These are phyloP conservation scores for Hyles vespertilio DNA, from an alignment of 1,140 invertebrate genomes.

Conservation along the genomic window DNA sequence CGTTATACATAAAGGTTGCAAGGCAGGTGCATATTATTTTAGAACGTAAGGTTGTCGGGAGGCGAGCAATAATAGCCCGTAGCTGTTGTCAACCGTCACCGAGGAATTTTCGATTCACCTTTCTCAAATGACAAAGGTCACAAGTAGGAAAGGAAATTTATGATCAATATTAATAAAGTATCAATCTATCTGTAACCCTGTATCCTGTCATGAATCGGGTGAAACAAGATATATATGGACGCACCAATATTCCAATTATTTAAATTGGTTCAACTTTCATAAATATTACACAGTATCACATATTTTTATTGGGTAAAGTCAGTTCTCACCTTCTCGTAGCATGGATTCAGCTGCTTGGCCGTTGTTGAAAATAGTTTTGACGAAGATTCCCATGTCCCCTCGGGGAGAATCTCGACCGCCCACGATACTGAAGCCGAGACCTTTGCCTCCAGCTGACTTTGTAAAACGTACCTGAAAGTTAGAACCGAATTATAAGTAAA, in stretches of 20 bases:
- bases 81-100: conserved; percentile 10
- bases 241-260: no score
- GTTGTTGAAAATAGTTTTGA: conserved; percentile 88
- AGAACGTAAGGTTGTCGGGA: no score
- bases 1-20: no score
- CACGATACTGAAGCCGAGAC: conserved; percentile 87
- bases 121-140: conserved; percentile 7
- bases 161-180: background rate
- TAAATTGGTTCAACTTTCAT: background rate
- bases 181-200: no score
- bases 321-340: conserved; percentile 76
- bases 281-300: background rate
- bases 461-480: conserved; percentile 78
- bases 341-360: conserved; percentile 84
- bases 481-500: background rate
- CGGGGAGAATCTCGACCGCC: conserved; percentile 86
- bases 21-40: no score
- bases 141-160: no score
- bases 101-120: conserved; percentile 34
- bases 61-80: conserved; percentile 5
- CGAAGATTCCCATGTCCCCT: conserved; percentile 87
- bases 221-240: no score
- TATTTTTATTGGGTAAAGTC: no score
- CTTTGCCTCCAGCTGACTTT: conserved; percentile 83
- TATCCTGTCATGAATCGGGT: no score